Base-by-base conservation (phyloP, 2,113 vertebrate species). In the Channa argus region DNA sequence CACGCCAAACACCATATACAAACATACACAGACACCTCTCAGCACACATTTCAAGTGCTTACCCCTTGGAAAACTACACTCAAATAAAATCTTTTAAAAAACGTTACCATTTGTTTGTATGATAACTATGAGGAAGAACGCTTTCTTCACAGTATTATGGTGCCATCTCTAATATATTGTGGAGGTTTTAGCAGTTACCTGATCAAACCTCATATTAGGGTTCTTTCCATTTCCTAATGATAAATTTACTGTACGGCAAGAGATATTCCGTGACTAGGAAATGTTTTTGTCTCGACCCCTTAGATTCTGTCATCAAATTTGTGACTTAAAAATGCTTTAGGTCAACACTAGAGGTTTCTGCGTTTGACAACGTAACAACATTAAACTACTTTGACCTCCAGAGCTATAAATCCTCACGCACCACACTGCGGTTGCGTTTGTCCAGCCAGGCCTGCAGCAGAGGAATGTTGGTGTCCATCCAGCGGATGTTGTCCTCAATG, bases 401-500 rank as follows among this genome's bases (percentile, higher is more conserved):
- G 0, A 11, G 8, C 3, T 89, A 93, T 7, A 93, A 74, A 38
- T 93, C 92, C 0, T 79, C 86, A 13, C 85, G 91, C 65, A 12
- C 3, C 5, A 11, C 3, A 13, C 36, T 33, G 44, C 0, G 60
- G 10, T 15, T 54, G 66, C 8, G 88, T 53, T 65, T 86, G 80
- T 92, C 67, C 68, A 97, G 77, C 96, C 96, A 96, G 2, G 64
- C 60, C 89, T 91, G 89, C 67, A 98, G 88, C 67, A 95, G 82
- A 15, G 95, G 94, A 14, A 95, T 87, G 88, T 97, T 95, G 45
- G 82, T 88, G 41, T 97, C 94, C 94, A 94, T 96, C 96, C 97
- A 96, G 3, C 92, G 90, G 77, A 97, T 95, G 65, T 97, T 97
- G 64, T 97, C 96, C 63, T 95, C 92, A 5, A 97, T 96, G 49